Evolutionary conservation across 2,113 vertebrate genomes (phyloP).

Genomic region (Saimiri boliviensis): DNA sequence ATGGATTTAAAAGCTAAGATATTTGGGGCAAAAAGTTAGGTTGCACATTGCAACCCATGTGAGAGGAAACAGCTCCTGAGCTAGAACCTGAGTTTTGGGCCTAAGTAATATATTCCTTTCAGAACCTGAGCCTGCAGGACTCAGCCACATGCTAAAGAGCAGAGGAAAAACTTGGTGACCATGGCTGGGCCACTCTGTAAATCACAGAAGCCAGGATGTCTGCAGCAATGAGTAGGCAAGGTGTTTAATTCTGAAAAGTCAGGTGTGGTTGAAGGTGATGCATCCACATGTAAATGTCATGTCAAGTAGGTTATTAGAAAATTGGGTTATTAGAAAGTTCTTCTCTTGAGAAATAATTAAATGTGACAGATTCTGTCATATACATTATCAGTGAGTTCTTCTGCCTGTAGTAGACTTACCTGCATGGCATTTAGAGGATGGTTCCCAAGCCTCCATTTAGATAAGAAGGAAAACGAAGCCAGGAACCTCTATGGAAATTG

Average conservation of each 20-base stretch:
- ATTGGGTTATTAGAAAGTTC: not conserved
- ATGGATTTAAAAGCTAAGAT: not conserved
- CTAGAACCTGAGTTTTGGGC: rapidly evolving
- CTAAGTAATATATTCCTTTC: rapidly evolving
- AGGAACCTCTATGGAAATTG: not conserved
- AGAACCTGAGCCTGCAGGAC: not conserved
- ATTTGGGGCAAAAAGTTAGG: not conserved
- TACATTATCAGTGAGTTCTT: not conserved
- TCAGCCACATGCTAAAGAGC: not conserved
- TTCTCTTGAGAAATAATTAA: not conserved
- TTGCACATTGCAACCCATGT: rapidly evolving
- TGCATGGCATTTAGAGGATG: not conserved
- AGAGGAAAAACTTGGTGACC: not conserved
- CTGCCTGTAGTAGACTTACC: not conserved
- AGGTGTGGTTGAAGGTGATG: not conserved
- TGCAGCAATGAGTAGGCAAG: not conserved
- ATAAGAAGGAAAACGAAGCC: not conserved
- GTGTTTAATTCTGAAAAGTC: not conserved
- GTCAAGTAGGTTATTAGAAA: not conserved
- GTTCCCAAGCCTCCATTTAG: not conserved
- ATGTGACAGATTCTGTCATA: no score
- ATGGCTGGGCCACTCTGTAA: not conserved
- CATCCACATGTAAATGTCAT: not conserved
- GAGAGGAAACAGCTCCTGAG: not conserved
- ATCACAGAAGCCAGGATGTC: not conserved